Evolutionary conservation across 2,113 vertebrate species (phyloP).

Genomic region (Psephotus haematonotus): DNA sequence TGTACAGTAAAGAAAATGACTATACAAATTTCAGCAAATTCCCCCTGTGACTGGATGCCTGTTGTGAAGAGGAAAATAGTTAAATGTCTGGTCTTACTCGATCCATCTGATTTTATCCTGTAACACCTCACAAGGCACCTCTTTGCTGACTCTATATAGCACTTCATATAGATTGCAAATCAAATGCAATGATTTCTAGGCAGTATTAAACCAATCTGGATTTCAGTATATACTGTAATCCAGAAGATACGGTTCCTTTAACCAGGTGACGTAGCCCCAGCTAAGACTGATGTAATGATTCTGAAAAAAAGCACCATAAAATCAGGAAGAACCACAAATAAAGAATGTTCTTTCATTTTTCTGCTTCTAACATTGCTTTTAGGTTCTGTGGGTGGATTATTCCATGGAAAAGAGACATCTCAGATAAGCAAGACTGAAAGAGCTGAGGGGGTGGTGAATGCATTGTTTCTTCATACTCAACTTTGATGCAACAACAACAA

Average conservation of each 20-base stretch:
- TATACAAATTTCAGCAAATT: background rate
- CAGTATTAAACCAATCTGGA: background rate
- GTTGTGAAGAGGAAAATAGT: background rate
- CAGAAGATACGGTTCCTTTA: background rate
- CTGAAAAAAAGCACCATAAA: background rate
- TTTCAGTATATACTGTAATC: background rate
- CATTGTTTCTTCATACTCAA: conserved; percentile 66
- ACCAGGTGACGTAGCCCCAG: background rate
- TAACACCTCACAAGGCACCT: background rate
- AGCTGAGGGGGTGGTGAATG: conserved; percentile 11
- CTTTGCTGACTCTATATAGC: background rate
- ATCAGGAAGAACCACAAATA: background rate
- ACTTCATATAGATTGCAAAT: background rate
- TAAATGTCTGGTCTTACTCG: background rate
- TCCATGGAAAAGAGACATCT: conserved; percentile 36
- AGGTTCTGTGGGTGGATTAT: conserved; percentile 38
- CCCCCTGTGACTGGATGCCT: background rate
- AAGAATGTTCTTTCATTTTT: conserved; percentile 3
- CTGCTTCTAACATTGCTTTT: conserved; percentile 27
- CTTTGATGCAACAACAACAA: conserved; percentile 56
- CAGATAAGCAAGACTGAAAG: conserved; percentile 42
- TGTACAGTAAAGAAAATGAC: background rate
- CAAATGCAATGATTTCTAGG: background rate
- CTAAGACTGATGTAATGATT: background rate
- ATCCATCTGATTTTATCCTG: background rate